Conservation (phyloP, 2,113 vertebrate genomes). For the Burhinus oedicnemus region DNA sequence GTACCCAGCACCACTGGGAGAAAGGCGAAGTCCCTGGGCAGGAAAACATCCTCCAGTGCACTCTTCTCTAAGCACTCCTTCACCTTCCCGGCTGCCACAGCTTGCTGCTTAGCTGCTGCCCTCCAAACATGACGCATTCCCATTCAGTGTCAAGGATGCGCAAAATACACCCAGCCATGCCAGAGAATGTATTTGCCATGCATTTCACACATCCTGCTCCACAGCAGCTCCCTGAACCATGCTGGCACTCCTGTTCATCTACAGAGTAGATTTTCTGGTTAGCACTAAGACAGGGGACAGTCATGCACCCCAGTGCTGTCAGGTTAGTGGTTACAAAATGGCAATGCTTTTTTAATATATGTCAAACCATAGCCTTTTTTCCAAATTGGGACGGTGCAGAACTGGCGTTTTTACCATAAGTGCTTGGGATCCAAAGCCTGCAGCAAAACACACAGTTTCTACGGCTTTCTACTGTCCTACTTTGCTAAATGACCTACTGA, state of each 20-base stretch:
- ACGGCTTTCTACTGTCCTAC: neutral
- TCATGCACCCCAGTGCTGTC: neutral
- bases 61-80: neutral
- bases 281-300: neutral
- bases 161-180: neutral
- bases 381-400: neutral
- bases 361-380: neutral
- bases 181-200: neutral
- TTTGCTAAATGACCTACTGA: neutral
- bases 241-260: neutral
- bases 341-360: neutral
- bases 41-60: neutral
- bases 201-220: neutral
- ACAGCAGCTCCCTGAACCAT: neutral
- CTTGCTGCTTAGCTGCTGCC: neutral
- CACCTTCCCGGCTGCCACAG: neutral
- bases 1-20: neutral
- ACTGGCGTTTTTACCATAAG: neutral
- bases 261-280: neutral
- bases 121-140: accelerated
- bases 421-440: neutral
- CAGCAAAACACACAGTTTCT: neutral
- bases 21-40: neutral
- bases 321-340: neutral
- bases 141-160: accelerated